Evolutionary conservation across 2,888 invertebrate genomes (phyloP), one percentile per base, ranked within the genome.

Genomic region (Onthophagus sagittarius): DNA sequence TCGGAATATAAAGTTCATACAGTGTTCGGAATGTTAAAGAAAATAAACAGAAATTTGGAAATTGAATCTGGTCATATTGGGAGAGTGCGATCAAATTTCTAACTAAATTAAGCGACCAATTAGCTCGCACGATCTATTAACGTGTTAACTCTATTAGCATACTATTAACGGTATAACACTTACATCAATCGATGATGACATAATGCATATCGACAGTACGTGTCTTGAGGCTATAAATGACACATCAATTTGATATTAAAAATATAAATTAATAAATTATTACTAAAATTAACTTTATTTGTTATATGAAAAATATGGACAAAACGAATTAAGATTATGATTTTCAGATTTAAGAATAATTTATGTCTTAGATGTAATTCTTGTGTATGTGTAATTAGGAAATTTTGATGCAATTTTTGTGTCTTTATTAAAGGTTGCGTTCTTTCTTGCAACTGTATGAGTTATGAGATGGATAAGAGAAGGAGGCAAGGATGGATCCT

Each of bases 401-500:
- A 23, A 2, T 23, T 23, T 23, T 2, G 23, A 23, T 1, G 3
- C 23, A 23, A 23, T 23, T 23, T 23, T 23, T 23, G 23, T 23
- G 3, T 23, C 23, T 23, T 23, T 23, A 23, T 23, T 23, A 23
- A 23, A 23, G 23, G 23, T 23, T 23, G 23, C 23, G 23, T 23
- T 23, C 23, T 23, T 23, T 23, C 23, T 23, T 23, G 23, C 3
- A 23, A 23, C 23, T 23, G n/a, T n/a, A 23, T 23, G 23, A 23
- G 23, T 23, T 23, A 23, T 23, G 23, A 23, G 23, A 23, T 23
- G 23, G 3, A 23, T 23, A 23, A 23, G 78, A 75, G 78, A 78
- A 79, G 78, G 78, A 78, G 76, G 76, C 77, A 79, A 23, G 23
- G 75, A 74, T 77, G 81, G 79, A 83, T 83, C 82, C 82, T 83